A percentile compares a stretch with the other conserved stretches of the same genome.
Conservation (phyloP, 2,113 vertebrate species). For the Pseudopipra pipra region DNA sequence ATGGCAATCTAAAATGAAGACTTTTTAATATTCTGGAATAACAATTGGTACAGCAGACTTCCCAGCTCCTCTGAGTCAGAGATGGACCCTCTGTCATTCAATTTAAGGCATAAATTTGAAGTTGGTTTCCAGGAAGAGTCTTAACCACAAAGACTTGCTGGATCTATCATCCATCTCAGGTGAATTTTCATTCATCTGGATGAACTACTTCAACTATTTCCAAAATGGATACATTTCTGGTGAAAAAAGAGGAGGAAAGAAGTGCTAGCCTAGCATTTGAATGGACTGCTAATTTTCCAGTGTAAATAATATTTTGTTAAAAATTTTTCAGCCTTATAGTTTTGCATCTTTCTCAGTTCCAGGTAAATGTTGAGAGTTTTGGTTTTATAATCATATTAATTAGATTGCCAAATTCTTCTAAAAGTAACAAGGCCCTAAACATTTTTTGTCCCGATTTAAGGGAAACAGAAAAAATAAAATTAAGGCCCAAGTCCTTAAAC, state of each 20-base stretch:
- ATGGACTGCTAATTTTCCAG: background rate
- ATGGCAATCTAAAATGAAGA: background rate
- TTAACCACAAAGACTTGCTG: background rate
- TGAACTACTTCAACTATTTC: background rate
- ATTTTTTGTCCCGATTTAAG: background rate
- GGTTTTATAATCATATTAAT: background rate
- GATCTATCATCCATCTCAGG: background rate
- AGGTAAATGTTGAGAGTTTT: background rate
- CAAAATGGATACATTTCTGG: background rate
- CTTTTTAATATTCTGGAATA: background rate
- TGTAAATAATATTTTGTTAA: background rate
- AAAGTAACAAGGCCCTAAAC: background rate
- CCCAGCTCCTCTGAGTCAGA: background rate
- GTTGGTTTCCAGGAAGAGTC: background rate
- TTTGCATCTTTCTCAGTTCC: background rate
- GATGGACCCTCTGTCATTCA: background rate
- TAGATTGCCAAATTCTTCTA: background rate
- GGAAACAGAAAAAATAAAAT: background rate
- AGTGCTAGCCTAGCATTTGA: background rate
- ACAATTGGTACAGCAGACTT: background rate
- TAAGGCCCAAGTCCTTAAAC: background rate
- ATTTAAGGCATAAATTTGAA: background rate
- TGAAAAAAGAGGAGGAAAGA: background rate
- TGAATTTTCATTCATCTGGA: background rate
- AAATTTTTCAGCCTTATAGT: background rate